phyloP scores from a whole-genome alignment of 2,888 invertebrate species.

The Phania funesta region DNA sequence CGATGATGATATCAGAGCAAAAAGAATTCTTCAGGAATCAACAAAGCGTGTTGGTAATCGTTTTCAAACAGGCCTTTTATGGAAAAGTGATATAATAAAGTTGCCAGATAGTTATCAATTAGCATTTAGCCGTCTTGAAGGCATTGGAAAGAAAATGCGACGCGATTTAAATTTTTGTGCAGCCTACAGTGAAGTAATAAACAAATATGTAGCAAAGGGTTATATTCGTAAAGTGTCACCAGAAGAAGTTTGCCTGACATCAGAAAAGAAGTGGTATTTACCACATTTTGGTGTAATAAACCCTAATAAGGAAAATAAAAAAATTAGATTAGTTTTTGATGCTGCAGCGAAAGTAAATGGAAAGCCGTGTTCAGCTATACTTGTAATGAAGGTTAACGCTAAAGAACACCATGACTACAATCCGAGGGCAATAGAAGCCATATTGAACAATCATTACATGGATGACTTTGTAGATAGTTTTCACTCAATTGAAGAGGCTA shows the following conservation, averaged over 20 bases:
- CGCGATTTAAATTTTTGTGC: background rate
- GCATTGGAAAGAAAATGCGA: background rate
- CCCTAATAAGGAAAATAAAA: slow-evolving; percentile 71
- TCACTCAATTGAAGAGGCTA: slow-evolving; percentile 31
- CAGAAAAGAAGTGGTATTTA: slow-evolving; percentile 68
- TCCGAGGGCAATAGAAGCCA: slow-evolving; percentile 47
- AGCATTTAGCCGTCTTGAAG: background rate
- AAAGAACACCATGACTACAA: slow-evolving; percentile 19
- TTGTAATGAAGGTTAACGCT: background rate
- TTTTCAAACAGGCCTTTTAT: slow-evolving; percentile 21
- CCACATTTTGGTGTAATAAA: slow-evolving; percentile 70
- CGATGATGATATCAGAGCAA: slow-evolving; percentile 2
- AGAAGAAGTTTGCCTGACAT: slow-evolving; percentile 21
- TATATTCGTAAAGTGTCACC: slow-evolving; percentile 39
- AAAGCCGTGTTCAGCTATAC: slow-evolving; percentile 55
- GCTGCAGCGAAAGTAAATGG: slow-evolving; percentile 72
- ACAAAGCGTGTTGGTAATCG: slow-evolving; percentile 12
- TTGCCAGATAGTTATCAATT: slow-evolving; percentile 15
- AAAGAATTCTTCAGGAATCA: slow-evolving; percentile 13
- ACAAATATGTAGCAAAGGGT: slow-evolving; percentile 6
- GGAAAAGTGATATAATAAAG: slow-evolving; percentile 20
- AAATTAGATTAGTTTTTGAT: slow-evolving; percentile 73
- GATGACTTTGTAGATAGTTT: slow-evolving; percentile 55
- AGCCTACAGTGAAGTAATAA: slow-evolving; percentile 47
- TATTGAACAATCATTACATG: slow-evolving; percentile 42